Percentiles rank a stretch among this genome's conserved stretches.
Conservation (phyloP, 2,797 vertebrate genomes). For the Echiichthys vipera region DNA sequence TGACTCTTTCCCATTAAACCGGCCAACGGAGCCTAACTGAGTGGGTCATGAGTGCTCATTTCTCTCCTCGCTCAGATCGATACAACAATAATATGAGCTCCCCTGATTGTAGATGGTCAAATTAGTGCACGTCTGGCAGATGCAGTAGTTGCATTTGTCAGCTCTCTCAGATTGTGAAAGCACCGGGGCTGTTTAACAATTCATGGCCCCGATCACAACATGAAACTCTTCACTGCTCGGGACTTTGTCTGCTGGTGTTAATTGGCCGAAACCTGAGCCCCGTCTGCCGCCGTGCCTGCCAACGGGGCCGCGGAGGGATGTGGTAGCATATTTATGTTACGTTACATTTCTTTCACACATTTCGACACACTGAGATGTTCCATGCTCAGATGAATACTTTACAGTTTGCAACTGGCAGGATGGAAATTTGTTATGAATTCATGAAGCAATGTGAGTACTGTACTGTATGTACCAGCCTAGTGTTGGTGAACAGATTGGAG, state of each 20-base stretch:
- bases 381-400: constrained; percentile 39
- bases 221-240: constrained; percentile 48
- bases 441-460: constrained; percentile 35
- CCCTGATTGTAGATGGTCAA: constrained; percentile 61
- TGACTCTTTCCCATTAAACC: constrained; percentile 39
- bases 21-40: constrained; percentile 28
- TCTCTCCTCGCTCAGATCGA: constrained; percentile 59
- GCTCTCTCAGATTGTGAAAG: constrained; percentile 44
- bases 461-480: constrained; percentile 25
- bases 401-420: constrained; percentile 2
- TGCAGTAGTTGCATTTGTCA: constrained; percentile 65
- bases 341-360: constrained; percentile 5
- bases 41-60: constrained; percentile 25
- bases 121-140: constrained; percentile 69
- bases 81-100: constrained; percentile 69
- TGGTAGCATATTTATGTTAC: constrained; percentile 32
- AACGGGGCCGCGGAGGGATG: background rate
- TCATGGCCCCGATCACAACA: constrained; percentile 70
- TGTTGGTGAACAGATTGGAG: constrained; percentile 24
- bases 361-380: constrained; percentile 8
- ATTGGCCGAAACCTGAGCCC: constrained; percentile 55
- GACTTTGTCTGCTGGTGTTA: constrained; percentile 59
- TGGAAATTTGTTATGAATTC: constrained; percentile 38
- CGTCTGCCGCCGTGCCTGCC: constrained; percentile 6
- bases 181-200: constrained; percentile 70